Base-by-base conservation (phyloP, 2,888 invertebrate genomes). In the Hyppa rectilinea region DNA sequence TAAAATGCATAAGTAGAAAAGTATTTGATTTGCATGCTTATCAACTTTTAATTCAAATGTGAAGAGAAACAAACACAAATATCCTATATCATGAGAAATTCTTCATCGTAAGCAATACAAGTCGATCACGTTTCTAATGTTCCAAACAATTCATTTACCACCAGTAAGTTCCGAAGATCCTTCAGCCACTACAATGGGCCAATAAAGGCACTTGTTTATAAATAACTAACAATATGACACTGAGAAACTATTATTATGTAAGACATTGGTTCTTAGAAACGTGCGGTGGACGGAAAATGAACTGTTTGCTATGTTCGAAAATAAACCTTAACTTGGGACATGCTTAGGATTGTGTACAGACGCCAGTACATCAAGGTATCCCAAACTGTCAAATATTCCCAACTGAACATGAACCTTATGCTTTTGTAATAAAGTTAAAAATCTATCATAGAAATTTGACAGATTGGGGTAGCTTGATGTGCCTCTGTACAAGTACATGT, bases 131-230 rank as follows among this genome's bases (percentile, higher is more conserved):
- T 79, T 71, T 64, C 71, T 52, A 65, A 50, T 61, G 7, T 53
- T 58, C 40, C 50, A 50, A 71, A 68, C 65, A 49, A 84, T 85
- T 81, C 74, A 70, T 71, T 75, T 73, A 81, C 77, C 61, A 45
- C 63, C 43, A 52, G 70, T 59, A 43, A 75, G 83, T 87, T 83
- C 71, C 76, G 80, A 81, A 83, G 79, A 77, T 67, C 65, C 77
- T 70, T 73, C 72, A 62, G 59, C 55, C 69, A 59, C 74, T 50
- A 90, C 87, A 89, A 89, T 89, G 80, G 84, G 70, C 77, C 40
- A 81, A 83, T 87, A 85, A 84, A 81, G 83, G 75, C 64, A 70
- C 79, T 77, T 88, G 88, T 89, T 89, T 89, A 87, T 89, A 90
- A 90, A 90, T 86, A 84, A 52, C 72, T 29, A 43, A 72, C 73